Conservation (phyloP, 2,888 invertebrate species). For the Tetranychus piercei region DNA sequence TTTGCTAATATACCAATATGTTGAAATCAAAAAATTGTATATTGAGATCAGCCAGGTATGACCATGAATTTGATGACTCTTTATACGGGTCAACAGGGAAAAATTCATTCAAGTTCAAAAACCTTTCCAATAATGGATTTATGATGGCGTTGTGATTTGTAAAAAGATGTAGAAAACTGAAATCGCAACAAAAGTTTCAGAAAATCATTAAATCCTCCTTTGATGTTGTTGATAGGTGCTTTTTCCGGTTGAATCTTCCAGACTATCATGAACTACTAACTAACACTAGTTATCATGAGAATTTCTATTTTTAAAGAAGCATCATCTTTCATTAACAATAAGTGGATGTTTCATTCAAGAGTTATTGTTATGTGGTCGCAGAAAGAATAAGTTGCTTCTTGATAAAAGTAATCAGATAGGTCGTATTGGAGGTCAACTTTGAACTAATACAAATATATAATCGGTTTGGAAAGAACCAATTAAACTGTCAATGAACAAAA, state of each 20-base stretch:
- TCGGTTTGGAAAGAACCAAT: not conserved
- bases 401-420: not conserved
- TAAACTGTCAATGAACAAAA: not conserved
- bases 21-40: too few species aligned
- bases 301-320: too few species aligned
- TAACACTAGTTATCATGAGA: too few species aligned
- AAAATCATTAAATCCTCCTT: not conserved
- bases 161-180: not conserved
- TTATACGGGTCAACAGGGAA: too few species aligned
- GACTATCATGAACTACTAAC: not conserved
- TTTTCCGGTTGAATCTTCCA: not conserved
- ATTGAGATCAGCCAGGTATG: not conserved
- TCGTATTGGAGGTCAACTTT: not conserved
- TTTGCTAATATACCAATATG: too few species aligned
- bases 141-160: not conserved
- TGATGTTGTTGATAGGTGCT: not conserved
- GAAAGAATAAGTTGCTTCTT: too few species aligned
- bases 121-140: not conserved
- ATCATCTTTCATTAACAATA: too few species aligned
- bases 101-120: not conserved
- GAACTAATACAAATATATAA: not conserved
- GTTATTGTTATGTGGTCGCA: too few species aligned
- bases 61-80: not conserved
- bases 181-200: too few species aligned
- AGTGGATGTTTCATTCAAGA: too few species aligned